Evolutionary conservation across 2,113 vertebrate species (phyloP).

Genomic region (Rhynchopsitta pachyrhyncha): DNA sequence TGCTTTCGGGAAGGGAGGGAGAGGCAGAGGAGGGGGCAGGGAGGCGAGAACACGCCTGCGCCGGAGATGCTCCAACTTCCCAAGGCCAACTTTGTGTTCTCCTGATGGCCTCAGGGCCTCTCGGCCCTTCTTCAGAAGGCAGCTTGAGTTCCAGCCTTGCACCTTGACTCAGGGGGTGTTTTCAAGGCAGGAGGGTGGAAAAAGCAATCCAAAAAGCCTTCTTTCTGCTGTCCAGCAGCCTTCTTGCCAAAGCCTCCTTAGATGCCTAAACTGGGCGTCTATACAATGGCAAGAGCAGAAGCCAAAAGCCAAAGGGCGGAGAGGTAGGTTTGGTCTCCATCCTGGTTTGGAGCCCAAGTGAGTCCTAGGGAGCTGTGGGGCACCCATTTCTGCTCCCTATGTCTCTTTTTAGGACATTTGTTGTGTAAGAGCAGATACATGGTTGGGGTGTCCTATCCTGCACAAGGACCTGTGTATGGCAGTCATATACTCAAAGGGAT

Average conservation of each 20-base stretch:
- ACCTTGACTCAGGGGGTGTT: neutral
- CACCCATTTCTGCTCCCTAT: fast-evolving
- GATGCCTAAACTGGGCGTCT: fast-evolving
- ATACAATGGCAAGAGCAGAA: neutral
- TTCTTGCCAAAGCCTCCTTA: neutral
- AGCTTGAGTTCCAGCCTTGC: neutral
- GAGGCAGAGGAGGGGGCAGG: neutral
- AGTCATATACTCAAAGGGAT: no score
- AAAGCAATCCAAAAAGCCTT: neutral
- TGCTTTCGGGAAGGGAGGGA: conserved; percentile 46
- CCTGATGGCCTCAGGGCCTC: neutral
- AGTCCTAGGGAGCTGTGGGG: neutral
- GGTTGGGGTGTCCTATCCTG: neutral
- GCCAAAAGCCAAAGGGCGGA: neutral
- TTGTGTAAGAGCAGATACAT: neutral
- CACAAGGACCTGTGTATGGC: neutral
- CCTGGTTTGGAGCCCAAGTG: neutral
- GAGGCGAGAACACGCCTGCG: neutral
- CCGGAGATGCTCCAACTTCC: neutral
- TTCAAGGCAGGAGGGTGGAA: neutral
- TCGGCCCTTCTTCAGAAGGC: neutral
- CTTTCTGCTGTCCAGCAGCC: neutral
- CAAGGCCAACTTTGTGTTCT: neutral
- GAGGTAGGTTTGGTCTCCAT: neutral
- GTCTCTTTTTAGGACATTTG: fast-evolving